Base-by-base conservation (phyloP, 2,797 vertebrate genomes). In the Tragopan temminckii region DNA sequence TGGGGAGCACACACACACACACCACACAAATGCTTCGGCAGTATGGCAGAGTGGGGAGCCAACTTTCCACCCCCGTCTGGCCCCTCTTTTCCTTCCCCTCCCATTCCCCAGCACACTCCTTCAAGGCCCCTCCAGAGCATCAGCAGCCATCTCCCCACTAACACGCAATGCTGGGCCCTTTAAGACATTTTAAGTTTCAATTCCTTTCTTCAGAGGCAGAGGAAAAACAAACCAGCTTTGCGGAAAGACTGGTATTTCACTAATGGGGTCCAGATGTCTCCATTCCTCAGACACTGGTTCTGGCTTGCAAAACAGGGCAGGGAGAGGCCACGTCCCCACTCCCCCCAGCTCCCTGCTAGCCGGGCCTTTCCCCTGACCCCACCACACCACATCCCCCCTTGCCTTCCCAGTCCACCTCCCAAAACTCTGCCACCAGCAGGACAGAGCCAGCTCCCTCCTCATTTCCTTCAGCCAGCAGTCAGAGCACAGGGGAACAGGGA, bases 191-290 rank as follows among this genome's bases (percentile, higher is more conserved):
- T 33, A 66, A 93, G 94, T 95, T 90, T 91, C 91, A 80, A 80
- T 76, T 95, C 93, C 62, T 95, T 81, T 95, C 93, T 96, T 95
- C 90, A 83, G 84, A 78, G 38, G 57, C 88, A 75, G 57, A 85
- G 76, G 53, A 76, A 93, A 92, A 89, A 94, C 92, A 90, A 96
- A 80, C 61, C 83, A 90, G 83, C 18, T 5, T 93, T 96, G 96
- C 23, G 24, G 95, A 93, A 92, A 93, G 94, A 64, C 89, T 95
- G 93, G 95, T 96, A 97, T 95, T 94, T 95, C 88, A 85, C 93
- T 97, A 97, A 97, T 96, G 90, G 87, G 91, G 89, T 96, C 97
- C 96, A 97, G 97, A 97, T 97, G 97, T 96, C 93, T 81, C 84
- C 80, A 50, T 67, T 91, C 80, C 2, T 0, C 79, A 90, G 88